Base-by-base conservation (phyloP, 2,113 vertebrate species). In the Campylomormyrus tamandua region DNA sequence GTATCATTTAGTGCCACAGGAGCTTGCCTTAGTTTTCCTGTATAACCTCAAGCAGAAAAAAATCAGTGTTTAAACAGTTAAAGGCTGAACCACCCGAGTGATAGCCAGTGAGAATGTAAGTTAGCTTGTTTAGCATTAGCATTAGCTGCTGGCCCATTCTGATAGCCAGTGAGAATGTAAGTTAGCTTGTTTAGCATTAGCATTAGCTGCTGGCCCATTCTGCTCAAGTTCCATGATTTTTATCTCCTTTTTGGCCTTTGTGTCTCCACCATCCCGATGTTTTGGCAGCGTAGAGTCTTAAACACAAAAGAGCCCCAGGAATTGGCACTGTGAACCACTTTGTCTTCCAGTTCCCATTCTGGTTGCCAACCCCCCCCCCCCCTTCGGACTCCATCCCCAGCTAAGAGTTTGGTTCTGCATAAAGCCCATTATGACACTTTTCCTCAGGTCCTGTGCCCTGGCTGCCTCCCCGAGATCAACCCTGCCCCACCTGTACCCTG, bases 371-470 rank as follows among this genome's bases (percentile, higher is more conserved):
- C 48, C 48, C 62, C 86, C 89, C 49, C 86, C 49, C 86, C 53
- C 24, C 21, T n/a, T 58, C 7, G 19, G 6, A 58, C 56, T 58
- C 56, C 21, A 58, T 58, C 83, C 15, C 84, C 77, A 90, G 85
- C 90, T 90, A 31, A 86, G 52, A 83, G 90, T 49, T 85, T 89
- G 88, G n/a, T 87, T 90, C 89, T 90, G 87, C 89, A 42, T 27
- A 42, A 46, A 49, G 89, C 90, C 90, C 87, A 90, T 91, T 91
- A 90, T 3, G n/a, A 50, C 88, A 87, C 83, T 85, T 48, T 87
- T 89, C 90, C 49, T 42, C 85, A 66, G 92, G 24, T 87, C 83
- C 89, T 21, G 53, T 70, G 62, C 89, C 83, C 88, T 62, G 83
- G 70, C 24, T 89, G 70, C 70, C 31, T 10, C 66, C 89, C 45